These are phyloP conservation scores for Trichomalopsis sarcophagae DNA, from an alignment of 1,140 invertebrate genomes.

Conservation along the genomic window DNA sequence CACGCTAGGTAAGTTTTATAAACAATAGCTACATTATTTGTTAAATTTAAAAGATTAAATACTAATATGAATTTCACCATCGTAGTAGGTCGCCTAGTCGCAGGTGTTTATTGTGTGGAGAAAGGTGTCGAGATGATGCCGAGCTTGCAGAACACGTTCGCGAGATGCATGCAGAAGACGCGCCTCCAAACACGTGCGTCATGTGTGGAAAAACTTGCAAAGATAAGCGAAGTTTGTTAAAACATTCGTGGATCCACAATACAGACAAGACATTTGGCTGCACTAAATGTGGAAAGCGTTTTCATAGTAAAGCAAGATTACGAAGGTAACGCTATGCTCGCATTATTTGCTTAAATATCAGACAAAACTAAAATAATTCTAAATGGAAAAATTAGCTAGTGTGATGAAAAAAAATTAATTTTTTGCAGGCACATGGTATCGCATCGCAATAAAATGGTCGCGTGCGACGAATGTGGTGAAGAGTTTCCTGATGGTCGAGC, in stretches of 20 bases:
- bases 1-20: conserved; percentile 76
- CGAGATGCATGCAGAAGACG: conserved; percentile 74
- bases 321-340: conserved; percentile 66
- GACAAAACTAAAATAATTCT: too few species aligned
- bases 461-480: conserved; percentile 83
- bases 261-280: conserved; percentile 77
- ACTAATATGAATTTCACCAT: not conserved
- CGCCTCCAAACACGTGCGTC: conserved; percentile 78
- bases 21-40: not conserved
- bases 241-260: conserved; percentile 82
- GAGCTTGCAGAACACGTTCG: conserved; percentile 78
- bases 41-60: not conserved
- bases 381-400: not conserved
- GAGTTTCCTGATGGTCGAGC: conserved; percentile 83
- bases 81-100: conserved; percentile 70
- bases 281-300: conserved; percentile 81
- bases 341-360: not conserved
- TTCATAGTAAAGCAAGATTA: conserved; percentile 81
- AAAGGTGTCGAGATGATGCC: conserved; percentile 76
- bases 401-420: conserved; percentile 7
- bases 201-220: conserved; percentile 81
- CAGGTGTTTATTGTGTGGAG: conserved; percentile 80
- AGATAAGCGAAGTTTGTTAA: conserved; percentile 80
- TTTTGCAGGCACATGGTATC: conserved; percentile 79
- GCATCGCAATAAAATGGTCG: conserved; percentile 81